Conservation (phyloP, 2,113 vertebrate species). For the Sinocyclocheilus grahami region DNA sequence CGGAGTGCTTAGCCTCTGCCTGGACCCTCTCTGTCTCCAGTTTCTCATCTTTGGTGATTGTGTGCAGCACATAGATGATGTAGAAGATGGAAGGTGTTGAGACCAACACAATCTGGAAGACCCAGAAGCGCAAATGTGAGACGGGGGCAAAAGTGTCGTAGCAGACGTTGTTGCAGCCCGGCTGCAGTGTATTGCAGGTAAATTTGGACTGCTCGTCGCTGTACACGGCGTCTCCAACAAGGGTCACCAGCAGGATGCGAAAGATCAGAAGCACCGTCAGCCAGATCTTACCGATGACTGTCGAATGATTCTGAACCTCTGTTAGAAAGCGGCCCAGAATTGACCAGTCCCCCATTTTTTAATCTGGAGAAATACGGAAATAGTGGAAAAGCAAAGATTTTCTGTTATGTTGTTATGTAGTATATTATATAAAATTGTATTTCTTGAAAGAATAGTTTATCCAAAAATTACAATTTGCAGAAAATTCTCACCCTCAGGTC, state of each 20-base stretch:
- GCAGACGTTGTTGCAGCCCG: slow-evolving; percentile 74
- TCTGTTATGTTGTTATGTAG: neutral
- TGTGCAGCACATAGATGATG: slow-evolving; percentile 73
- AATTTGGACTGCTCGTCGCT: slow-evolving; percentile 75
- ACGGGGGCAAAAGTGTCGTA: slow-evolving; percentile 72
- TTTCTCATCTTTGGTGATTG: slow-evolving; percentile 74
- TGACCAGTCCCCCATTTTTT: slow-evolving; percentile 74
- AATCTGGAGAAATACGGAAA: slow-evolving; percentile 43
- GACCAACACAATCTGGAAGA: slow-evolving; percentile 76
- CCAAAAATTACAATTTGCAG: neutral
- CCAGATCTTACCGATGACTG: slow-evolving; percentile 76
- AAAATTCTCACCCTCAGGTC: neutral
- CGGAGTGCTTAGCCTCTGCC: slow-evolving; percentile 44
- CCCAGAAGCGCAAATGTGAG: slow-evolving; percentile 73
- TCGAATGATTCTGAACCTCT: slow-evolving; percentile 76
- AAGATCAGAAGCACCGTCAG: slow-evolving; percentile 76
- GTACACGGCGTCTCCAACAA: slow-evolving; percentile 73
- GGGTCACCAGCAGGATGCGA: slow-evolving; percentile 73
- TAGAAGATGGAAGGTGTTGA: slow-evolving; percentile 75
- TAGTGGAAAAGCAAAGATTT: neutral
- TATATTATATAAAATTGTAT: neutral
- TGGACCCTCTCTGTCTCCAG: slow-evolving; percentile 57
- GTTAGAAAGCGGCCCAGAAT: slow-evolving; percentile 74
- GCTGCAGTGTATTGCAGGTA: slow-evolving; percentile 74
- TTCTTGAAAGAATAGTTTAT: neutral